Evolutionary conservation across 2,797 vertebrate genomes (phyloP), one percentile per base, ranked within the genome.

Genomic region (Myoxocephalus aenaeus): DNA sequence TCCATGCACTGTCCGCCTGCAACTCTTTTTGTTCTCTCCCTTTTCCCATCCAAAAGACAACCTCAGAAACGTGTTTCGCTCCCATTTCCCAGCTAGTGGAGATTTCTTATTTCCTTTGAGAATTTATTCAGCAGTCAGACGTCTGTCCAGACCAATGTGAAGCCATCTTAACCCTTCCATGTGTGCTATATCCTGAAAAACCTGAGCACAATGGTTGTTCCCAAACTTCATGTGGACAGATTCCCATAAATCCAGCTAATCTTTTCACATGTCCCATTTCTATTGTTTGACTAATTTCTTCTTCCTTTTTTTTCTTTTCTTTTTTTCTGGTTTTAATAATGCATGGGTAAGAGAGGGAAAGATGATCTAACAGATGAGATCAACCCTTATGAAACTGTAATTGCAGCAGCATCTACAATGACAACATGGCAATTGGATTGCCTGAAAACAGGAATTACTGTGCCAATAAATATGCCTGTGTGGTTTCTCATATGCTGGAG

Each of bases 181-280:
- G 64, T 75, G 79, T 73, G 76, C 7, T 56, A 10, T 42, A 25
- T 78, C 78, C 77, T 59, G 15, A 87, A 88, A 75, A 66, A 63
- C 53, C 25, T 7, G 15, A 42, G 58, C 40, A 73, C 58, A 70
- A 75, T 65, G 65, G 48, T 73, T 73, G 67, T 77, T 74, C 75
- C 72, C 62, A 81, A 80, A 82, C 27, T 25, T 44, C 32, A 32
- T 51, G 42, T 79, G 74, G 72, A 53, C 80, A 83, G 65, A 80
- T 70, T 81, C 70, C 65, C 70, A 63, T 29, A 17, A 50, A 75
- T 81, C 66, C 32, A 5, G 44, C 62, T 85, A 81, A 88, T 89
- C 87, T 73, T 50, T 44, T 68, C 73, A 75, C 85, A 70, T 81
- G 48, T 70, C 79, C 70, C 40, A 34, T 73, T 80, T 73, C 32